Percentiles rank a stretch among this genome's conserved stretches.
Evolutionary conservation across 2,113 vertebrate genomes (phyloP).

Genomic region (Mormyrus lacerda): DNA sequence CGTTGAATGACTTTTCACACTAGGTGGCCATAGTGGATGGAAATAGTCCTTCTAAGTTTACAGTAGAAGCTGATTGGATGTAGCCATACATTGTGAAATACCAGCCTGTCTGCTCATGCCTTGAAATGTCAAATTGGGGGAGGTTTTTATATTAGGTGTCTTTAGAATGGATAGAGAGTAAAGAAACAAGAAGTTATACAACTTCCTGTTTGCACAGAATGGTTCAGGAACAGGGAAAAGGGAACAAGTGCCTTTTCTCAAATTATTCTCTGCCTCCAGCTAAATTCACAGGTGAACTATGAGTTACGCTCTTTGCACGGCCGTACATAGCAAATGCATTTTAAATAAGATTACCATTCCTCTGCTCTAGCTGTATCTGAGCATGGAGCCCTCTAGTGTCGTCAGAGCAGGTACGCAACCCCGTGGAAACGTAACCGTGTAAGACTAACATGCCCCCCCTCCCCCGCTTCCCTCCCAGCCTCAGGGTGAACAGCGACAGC

Average conservation of each 20-base stretch:
- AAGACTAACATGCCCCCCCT: not conserved
- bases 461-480: constrained; percentile 40
- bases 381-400: not conserved
- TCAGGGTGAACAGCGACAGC: constrained; percentile 71
- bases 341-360: not conserved
- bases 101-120: not conserved
- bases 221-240: not conserved
- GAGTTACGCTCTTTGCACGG: not conserved
- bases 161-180: not conserved
- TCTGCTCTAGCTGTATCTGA: not conserved
- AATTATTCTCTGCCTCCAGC: not conserved
- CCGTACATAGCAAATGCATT: not conserved
- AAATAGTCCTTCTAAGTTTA: not conserved
- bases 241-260: not conserved
- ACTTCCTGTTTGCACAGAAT: not conserved
- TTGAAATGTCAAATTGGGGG: not conserved
- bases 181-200: not conserved
- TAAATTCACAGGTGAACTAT: not conserved
- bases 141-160: not conserved
- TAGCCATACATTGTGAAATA: not conserved
- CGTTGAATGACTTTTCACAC: not conserved
- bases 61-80: not conserved
- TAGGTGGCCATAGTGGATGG: not conserved
- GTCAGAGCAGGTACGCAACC: not conserved
- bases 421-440: not conserved